Evolutionary conservation across 2,113 vertebrate species (phyloP).

Genomic region (Sylvietta virens): DNA sequence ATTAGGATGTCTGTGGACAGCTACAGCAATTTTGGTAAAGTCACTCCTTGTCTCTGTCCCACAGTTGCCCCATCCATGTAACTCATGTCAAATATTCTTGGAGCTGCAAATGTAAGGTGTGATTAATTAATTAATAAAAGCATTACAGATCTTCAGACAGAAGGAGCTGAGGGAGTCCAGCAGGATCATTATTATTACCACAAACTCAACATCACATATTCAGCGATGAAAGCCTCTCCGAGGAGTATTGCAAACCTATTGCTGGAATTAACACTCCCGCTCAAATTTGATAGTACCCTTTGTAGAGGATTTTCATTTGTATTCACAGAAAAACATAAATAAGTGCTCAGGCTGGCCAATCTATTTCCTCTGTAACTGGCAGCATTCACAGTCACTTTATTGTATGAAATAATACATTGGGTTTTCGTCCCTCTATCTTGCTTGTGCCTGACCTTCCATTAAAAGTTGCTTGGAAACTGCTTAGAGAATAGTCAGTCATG

Average conservation of each 20-base stretch:
- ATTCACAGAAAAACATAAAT: constrained; percentile 59
- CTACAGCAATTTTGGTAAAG: not conserved
- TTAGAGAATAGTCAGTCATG: constrained; percentile 74
- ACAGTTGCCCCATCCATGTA: not conserved
- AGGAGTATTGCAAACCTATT: constrained; percentile 37
- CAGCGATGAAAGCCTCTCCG: constrained; percentile 19
- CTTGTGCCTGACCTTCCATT: constrained; percentile 90
- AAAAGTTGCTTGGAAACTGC: constrained; percentile 98
- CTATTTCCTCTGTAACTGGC: constrained; percentile 66
- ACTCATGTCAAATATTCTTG: not conserved
- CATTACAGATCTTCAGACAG: not conserved
- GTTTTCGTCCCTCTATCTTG: constrained; percentile 78
- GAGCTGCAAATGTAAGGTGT: not conserved
- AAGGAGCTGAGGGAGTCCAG: not conserved
- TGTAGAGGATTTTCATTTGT: constrained; percentile 61
- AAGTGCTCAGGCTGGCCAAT: constrained; percentile 61
- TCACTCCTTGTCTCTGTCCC: not conserved
- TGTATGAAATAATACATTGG: constrained; percentile 77
- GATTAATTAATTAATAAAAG: not conserved
- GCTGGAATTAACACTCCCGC: constrained; percentile 46
- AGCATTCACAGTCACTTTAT: constrained; percentile 72
- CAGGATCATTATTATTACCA: not conserved
- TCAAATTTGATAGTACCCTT: constrained; percentile 67
- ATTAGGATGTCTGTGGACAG: not conserved
- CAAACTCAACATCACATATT: not conserved